A percentile compares a stretch with the other conserved stretches of the same genome.
Conservation (phyloP, 2,888 invertebrate genomes). For the Pandemis corylana region DNA sequence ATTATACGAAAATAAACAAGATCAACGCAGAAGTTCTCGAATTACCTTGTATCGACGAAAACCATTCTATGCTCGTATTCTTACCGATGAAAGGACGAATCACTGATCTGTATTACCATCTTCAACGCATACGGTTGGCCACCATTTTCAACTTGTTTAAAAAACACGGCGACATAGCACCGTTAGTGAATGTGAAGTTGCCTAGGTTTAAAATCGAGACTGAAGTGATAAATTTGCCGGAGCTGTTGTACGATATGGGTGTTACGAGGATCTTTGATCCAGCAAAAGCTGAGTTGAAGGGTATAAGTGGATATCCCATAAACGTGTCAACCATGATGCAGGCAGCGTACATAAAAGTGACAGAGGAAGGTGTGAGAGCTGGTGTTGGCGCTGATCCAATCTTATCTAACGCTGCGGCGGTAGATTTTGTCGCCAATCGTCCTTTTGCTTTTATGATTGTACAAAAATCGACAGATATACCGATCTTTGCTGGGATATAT, state of each 20-base stretch:
- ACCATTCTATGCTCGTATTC: slow-evolving; percentile 64
- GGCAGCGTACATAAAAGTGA: slow-evolving; percentile 60
- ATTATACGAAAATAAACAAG: slow-evolving; percentile 53
- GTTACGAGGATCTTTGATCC: slow-evolving; percentile 66
- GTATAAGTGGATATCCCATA: slow-evolving; percentile 62
- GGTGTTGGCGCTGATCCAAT: slow-evolving; percentile 52
- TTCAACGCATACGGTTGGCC: slow-evolving; percentile 57
- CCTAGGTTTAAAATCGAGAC: slow-evolving; percentile 64
- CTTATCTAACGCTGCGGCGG: slow-evolving; percentile 44
- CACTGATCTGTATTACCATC: slow-evolving; percentile 59
- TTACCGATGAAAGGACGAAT: slow-evolving; percentile 56
- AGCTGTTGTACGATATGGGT: slow-evolving; percentile 70
- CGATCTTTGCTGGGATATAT: slow-evolving; percentile 69
- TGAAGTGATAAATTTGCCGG: slow-evolving; percentile 61
- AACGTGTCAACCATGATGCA: slow-evolving; percentile 67
- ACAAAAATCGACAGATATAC: slow-evolving; percentile 64
- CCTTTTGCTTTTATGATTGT: slow-evolving; percentile 68
- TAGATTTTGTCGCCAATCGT: slow-evolving; percentile 59
- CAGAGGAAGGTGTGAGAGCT: slow-evolving; percentile 60
- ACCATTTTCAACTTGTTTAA: slow-evolving; percentile 62
- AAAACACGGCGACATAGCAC: slow-evolving; percentile 46
- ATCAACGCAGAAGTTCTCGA: slow-evolving; percentile 64
- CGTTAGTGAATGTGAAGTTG: slow-evolving; percentile 57
- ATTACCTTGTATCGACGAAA: slow-evolving; percentile 55
- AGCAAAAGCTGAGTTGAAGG: slow-evolving; percentile 57